These are phyloP conservation scores for Neosilurus hyrtlii DNA, from an alignment of 2,797 vertebrate genomes.

Conservation along the genomic window DNA sequence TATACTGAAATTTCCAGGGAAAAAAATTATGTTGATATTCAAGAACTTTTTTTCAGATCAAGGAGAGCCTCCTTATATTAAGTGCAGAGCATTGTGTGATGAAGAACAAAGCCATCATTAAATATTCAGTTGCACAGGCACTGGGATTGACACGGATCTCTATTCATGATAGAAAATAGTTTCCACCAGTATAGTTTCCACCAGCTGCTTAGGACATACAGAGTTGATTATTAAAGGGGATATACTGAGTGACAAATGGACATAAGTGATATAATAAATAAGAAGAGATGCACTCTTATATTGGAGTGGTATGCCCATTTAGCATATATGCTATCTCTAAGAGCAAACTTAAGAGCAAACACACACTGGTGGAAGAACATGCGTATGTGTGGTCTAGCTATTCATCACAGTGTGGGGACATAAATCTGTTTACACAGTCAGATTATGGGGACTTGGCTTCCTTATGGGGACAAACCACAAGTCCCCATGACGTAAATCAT, in stretches of 20 bases:
- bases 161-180: slow-evolving; percentile 9
- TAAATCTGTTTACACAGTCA: no score
- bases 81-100: not conserved
- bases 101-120: slow-evolving; percentile 25
- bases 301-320: slow-evolving; percentile 33
- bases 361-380: no score
- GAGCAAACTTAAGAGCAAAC: not conserved
- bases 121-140: slow-evolving; percentile 22
- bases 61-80: not conserved
- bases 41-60: no score
- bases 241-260: not conserved
- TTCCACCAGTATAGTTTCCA: slow-evolving; percentile 2
- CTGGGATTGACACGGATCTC: slow-evolving; percentile 10
- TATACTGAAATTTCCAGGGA: no score
- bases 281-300: slow-evolving; percentile 32
- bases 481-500: no score
- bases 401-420: no score
- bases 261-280: slow-evolving; percentile 33
- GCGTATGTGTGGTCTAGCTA: no score
- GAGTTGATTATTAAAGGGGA: not conserved
- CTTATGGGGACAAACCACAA: no score
- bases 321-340: slow-evolving; percentile 34
- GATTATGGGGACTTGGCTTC: no score
- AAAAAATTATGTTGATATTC: no score
- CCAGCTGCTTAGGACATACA: not conserved